A percentile compares a stretch with the other conserved stretches of the same genome.
Evolutionary conservation across 2,113 vertebrate genomes (phyloP).

Genomic region (Pampusana beccarii): DNA sequence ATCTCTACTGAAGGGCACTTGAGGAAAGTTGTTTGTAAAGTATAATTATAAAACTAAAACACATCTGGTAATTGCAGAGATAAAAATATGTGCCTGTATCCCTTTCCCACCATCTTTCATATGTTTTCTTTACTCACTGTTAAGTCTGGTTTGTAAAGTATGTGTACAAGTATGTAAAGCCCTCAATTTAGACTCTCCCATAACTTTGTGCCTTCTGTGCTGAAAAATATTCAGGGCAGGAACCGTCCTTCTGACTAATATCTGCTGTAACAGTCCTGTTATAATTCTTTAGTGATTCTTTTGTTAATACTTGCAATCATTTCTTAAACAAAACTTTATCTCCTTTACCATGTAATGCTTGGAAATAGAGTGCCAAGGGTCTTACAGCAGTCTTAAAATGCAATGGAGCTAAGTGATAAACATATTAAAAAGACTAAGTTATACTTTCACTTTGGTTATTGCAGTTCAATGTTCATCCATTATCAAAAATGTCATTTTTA

Average conservation of each 20-base stretch:
- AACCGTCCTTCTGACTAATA: neutral
- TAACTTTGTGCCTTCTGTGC: neutral
- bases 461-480: neutral
- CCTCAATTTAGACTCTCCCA: neutral
- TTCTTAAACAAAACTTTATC: neutral
- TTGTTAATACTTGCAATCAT: neutral
- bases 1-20: neutral
- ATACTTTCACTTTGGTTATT: neutral
- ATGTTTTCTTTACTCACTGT: neutral
- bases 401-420: neutral
- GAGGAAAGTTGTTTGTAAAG: neutral
- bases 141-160: neutral
- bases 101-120: neutral
- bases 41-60: neutral
- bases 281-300: neutral
- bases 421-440: neutral
- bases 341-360: neutral
- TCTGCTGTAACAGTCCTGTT: neutral
- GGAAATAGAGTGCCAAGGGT: neutral
- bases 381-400: neutral
- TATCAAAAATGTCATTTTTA: neutral
- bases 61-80: neutral
- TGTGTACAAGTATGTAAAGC: too few species aligned
- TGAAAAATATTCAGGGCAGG: neutral
- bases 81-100: neutral